Evolutionary conservation across 1,140 invertebrate genomes (phyloP).

Genomic region (Hylyphantes graminicola): DNA sequence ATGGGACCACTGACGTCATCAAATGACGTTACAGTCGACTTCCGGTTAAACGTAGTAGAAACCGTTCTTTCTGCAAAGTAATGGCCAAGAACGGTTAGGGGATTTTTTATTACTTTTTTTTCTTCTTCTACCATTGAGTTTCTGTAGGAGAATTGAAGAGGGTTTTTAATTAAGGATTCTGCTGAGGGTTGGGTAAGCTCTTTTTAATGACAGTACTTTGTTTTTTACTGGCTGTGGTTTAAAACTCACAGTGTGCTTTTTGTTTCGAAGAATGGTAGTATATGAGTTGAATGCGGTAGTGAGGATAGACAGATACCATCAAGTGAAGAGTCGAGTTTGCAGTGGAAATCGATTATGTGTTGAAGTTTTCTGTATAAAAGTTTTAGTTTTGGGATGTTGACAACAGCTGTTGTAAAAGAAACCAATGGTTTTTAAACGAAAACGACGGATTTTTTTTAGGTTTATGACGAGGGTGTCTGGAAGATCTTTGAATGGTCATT

Average conservation of each 20-base stretch:
- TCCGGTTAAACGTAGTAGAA: constrained; percentile 47
- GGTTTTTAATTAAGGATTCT: constrained; percentile 44
- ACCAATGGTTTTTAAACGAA: too few relatives aligned
- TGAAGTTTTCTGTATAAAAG: too few relatives aligned
- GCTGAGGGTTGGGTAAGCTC: constrained; percentile 29
- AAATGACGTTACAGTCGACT: constrained; percentile 39
- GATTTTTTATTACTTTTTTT: not conserved
- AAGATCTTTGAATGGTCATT: too few relatives aligned
- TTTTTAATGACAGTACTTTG: constrained; percentile 3
- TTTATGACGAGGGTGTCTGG: too few relatives aligned
- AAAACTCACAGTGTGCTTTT: not conserved
- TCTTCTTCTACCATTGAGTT: not conserved
- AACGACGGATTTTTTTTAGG: too few relatives aligned
- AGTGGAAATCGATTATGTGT: too few relatives aligned
- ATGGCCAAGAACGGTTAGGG: constrained; percentile 25
- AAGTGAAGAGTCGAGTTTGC: too few relatives aligned
- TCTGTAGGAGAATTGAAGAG: constrained; percentile 12
- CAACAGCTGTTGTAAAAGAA: too few relatives aligned
- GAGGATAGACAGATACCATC: too few relatives aligned
- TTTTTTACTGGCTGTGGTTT: not conserved
- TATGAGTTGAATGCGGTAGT: too few relatives aligned
- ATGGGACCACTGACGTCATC: constrained; percentile 33
- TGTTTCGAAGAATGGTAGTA: not conserved
- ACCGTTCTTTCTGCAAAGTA: constrained; percentile 24
- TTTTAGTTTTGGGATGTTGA: too few relatives aligned